These are phyloP conservation scores for Phthorimaea operculella DNA, from an alignment of 1,140 invertebrate genomes.

Conservation along the genomic window DNA sequence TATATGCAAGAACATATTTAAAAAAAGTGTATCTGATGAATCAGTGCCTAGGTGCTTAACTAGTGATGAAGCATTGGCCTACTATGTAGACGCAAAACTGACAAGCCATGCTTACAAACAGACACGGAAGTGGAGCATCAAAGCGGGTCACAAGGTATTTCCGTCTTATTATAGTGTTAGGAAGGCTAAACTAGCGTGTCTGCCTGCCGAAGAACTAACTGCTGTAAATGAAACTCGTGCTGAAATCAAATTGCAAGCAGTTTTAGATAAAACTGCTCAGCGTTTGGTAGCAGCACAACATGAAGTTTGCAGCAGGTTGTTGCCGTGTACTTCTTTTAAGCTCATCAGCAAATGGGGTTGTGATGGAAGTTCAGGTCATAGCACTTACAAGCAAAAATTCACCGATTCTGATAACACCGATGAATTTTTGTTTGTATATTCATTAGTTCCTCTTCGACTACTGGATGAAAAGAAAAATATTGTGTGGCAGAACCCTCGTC, in stretches of 20 bases:
- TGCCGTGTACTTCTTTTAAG: not conserved
- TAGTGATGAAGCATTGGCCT: conserved; percentile 14
- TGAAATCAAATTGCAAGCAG: conserved; percentile 20
- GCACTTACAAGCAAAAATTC: conserved; percentile 20
- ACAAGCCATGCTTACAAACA: conserved; percentile 13
- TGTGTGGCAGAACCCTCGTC: conserved; percentile 22
- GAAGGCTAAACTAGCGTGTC: conserved; percentile 13
- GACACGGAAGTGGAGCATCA: conserved; percentile 10
- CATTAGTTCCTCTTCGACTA: conserved; percentile 16
- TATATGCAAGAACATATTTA: not conserved
- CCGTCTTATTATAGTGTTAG: conserved; percentile 3
- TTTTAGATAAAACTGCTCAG: conserved; percentile 18
- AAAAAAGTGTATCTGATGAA: not conserved
- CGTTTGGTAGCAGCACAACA: conserved; percentile 15
- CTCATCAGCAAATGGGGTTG: conserved; percentile 18
- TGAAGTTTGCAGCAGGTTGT: conserved; percentile 34
- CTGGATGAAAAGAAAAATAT: conserved; percentile 8
- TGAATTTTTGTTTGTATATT: conserved; percentile 17
- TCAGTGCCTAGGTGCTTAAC: not conserved
- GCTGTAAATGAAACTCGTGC: conserved; percentile 14
- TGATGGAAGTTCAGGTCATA: conserved; percentile 16
- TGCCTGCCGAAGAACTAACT: conserved; percentile 11
- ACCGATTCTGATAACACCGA: not conserved
- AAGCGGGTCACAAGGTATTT: conserved; percentile 2
- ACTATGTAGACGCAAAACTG: conserved; percentile 19